A percentile compares a stretch with the other conserved stretches of the same genome.
Conservation (phyloP, 2,113 vertebrate genomes). For the Zapus hudsonius region DNA sequence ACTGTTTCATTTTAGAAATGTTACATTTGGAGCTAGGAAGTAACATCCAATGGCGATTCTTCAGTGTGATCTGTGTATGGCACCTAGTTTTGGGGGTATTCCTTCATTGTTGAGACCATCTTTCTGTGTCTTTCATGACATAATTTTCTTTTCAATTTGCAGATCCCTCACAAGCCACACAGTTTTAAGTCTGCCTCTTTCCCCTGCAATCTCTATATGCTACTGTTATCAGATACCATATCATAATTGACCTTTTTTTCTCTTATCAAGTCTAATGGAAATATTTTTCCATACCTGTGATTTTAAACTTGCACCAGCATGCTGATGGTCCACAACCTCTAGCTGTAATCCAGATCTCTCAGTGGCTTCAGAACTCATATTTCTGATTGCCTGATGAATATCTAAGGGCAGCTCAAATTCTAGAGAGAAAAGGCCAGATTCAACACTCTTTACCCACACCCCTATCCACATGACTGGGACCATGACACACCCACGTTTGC, state of each 20-base stretch:
- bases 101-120: neutral
- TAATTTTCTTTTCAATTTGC: neutral
- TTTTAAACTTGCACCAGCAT: neutral
- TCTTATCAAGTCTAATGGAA: neutral
- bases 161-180: neutral
- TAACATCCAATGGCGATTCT: neutral
- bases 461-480: no score
- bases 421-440: neutral
- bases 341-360: neutral
- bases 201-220: neutral
- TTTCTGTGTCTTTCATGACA: neutral
- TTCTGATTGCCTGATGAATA: neutral
- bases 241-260: neutral
- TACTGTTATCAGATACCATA: neutral
- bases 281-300: neutral
- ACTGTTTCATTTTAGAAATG: neutral
- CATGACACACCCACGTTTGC: neutral
- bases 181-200: neutral
- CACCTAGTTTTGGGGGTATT: neutral
- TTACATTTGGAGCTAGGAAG: neutral
- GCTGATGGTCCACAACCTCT: neutral
- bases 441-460: neutral
- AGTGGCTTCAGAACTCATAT: neutral
- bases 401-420: neutral
- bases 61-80: neutral